Conservation (phyloP, 2,888 invertebrate species). For the Macaria liturata region DNA sequence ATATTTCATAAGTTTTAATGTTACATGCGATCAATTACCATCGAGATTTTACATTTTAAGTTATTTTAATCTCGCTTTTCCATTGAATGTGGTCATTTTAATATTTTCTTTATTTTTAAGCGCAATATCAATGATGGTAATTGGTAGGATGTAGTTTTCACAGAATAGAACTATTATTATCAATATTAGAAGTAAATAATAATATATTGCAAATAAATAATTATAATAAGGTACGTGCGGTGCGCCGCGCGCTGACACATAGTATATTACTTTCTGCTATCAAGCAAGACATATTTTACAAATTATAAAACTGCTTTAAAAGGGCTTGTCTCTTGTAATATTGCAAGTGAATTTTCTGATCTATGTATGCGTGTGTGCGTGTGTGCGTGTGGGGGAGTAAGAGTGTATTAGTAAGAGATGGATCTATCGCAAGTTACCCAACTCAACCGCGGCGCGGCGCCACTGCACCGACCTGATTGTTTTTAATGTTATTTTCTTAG, state of each 20-base stretch:
- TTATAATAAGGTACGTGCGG: constrained; percentile 1
- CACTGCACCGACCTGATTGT: constrained; percentile 2
- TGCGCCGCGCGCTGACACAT: neutral
- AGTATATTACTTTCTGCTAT: too few relatives aligned
- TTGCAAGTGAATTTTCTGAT: too few relatives aligned
- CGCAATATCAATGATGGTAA: too few relatives aligned
- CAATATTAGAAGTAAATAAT: neutral
- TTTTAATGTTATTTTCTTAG: constrained; percentile 16
- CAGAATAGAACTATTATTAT: constrained; percentile 1
- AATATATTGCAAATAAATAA: constrained; percentile 1
- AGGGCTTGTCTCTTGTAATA: too few relatives aligned
- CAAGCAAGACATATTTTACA: too few relatives aligned
- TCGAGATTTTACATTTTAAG: neutral
- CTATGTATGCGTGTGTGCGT: neutral
- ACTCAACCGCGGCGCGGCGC: neutral
- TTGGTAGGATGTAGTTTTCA: neutral
- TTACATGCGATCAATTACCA: neutral
- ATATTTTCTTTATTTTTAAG: too few relatives aligned
- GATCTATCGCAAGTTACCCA: too few relatives aligned
- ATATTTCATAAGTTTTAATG: constrained; percentile 6
- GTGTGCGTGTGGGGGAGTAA: neutral
- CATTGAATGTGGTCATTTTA: neutral
- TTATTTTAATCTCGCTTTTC: neutral
- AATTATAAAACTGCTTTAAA: too few relatives aligned
- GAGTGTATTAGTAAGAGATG: neutral